Percentiles rank a stretch among this genome's conserved stretches.
These are phyloP conservation scores for Botrylloides violaceus DNA, from an alignment of 23 tunicate species.

Conservation along the genomic window DNA sequence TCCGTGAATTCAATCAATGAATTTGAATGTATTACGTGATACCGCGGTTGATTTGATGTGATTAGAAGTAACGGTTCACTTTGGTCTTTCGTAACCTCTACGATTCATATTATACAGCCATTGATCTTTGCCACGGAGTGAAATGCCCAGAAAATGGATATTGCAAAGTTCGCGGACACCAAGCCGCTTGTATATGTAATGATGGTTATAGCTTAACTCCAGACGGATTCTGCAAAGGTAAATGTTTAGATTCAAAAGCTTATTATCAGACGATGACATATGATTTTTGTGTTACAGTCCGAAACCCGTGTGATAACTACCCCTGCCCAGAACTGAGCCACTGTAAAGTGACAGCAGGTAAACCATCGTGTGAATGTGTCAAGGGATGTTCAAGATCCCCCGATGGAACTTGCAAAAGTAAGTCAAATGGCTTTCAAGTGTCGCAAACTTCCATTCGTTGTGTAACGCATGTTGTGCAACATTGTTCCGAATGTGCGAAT, in stretches of 20 bases:
- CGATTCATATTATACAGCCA: not conserved
- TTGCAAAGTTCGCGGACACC: not conserved
- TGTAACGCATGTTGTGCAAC: too few relatives aligned
- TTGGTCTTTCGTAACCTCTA: not conserved
- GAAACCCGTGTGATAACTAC: not conserved
- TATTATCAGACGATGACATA: not conserved
- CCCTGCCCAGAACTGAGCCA: conserved; percentile 7
- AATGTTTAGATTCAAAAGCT: not conserved
- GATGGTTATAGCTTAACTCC: not conserved
- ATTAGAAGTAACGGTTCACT: not conserved
- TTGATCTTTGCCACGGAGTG: not conserved
- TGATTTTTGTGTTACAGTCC: not conserved
- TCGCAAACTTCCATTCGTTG: too few relatives aligned
- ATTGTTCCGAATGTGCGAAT: too few relatives aligned
- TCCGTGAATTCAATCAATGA: too few relatives aligned
- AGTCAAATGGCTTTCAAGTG: too few relatives aligned
- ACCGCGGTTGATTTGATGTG: not conserved
- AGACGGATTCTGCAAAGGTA: conserved; percentile 11
- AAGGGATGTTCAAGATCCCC: not conserved
- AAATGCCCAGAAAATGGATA: not conserved
- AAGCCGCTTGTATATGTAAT: not conserved
- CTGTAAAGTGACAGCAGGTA: conserved; percentile 3
- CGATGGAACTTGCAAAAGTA: conserved; percentile 5
- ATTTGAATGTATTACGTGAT: too few relatives aligned
- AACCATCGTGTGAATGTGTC: not conserved